Conservation (phyloP, 2,797 vertebrate genomes). For the Lutjanus campechanus region DNA sequence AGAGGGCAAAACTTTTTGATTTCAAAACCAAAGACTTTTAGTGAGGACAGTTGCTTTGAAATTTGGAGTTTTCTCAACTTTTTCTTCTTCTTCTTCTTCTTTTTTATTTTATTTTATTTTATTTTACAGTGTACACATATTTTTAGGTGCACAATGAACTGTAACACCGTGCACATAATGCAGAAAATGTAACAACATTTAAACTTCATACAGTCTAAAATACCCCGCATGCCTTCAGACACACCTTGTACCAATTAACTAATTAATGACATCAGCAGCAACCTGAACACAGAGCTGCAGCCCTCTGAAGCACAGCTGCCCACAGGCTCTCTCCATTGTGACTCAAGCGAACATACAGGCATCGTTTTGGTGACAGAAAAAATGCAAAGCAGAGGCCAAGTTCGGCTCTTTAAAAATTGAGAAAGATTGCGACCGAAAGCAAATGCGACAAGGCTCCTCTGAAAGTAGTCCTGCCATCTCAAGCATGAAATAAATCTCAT, state of each 20-base stretch:
- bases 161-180: not conserved
- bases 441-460: conserved; percentile 70
- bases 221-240: not conserved
- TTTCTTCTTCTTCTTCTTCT: too few relatives aligned
- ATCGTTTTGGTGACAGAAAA: conserved; percentile 13
- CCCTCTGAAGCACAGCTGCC: not conserved
- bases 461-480: conserved; percentile 62
- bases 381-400: conserved; percentile 7
- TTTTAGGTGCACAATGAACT: too few relatives aligned
- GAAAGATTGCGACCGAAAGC: conserved; percentile 63
- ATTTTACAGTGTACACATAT: too few relatives aligned
- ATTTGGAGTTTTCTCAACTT: too few relatives aligned
- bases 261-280: conserved; percentile 48
- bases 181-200: not conserved
- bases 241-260: conserved; percentile 65
- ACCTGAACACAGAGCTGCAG: not conserved
- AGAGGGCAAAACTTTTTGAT: too few relatives aligned
- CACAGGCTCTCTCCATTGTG: not conserved
- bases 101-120: too few relatives aligned
- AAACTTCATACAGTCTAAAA: not conserved
- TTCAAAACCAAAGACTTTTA: too few relatives aligned
- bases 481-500: conserved; percentile 77
- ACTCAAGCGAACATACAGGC: conserved; percentile 35
- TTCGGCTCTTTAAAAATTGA: conserved; percentile 52
- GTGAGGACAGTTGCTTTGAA: too few relatives aligned